These are phyloP conservation scores for zebrafish (Danio rerio) DNA, from an alignment of 2,113 vertebrate species.

Conservation along the genomic window GRCz12tu NC_133179.1:11040501-11041000, in stretches of 20 bases:
- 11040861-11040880: conserved; percentile 7
- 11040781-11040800: not conserved
- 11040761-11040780: not conserved
- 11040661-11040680: conserved; percentile 29
- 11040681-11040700: not conserved
- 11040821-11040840: not conserved
- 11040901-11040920: too few species aligned
- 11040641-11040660: conserved; percentile 38
- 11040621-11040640: conserved; percentile 43
- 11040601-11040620: conserved; percentile 37
- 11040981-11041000: too few species aligned
- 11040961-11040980: too few species aligned
- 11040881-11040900: not conserved
- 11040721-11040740: not conserved
- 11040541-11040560: conserved; percentile 41
- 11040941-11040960: too few species aligned
- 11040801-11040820: not conserved
- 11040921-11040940: too few species aligned
- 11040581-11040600: conserved; percentile 13
- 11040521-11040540: conserved; percentile 46
- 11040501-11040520: conserved; percentile 40
- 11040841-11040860: not conserved
- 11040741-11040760: not conserved
- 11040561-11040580: conserved; percentile 48
- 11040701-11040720: conserved; percentile 29